phyloP scores from a whole-genome alignment of 35 echinoderm and acorn worm species.

The Antedon bifida region DNA sequence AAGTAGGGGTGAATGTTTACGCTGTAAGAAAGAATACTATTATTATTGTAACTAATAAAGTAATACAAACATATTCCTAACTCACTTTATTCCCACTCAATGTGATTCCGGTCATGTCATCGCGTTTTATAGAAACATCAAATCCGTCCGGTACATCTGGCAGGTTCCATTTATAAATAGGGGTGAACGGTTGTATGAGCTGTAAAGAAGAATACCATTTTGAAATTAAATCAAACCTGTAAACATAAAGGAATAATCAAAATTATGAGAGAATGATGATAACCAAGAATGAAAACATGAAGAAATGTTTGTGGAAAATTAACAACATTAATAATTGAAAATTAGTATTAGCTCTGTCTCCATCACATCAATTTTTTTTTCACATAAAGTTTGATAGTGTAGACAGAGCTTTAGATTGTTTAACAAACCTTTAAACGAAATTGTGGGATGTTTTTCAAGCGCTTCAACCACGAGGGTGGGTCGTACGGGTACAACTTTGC shows the following conservation, averaged over 20 bases:
- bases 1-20: too few species aligned
- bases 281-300: background rate
- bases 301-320: too few species aligned
- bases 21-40: too few species aligned
- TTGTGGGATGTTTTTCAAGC: background rate
- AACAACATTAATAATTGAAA: too few species aligned
- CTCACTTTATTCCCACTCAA: constrained; percentile 10
- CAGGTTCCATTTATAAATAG: constrained; percentile 5
- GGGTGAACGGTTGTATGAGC: background rate
- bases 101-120: constrained; percentile 10
- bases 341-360: too few species aligned
- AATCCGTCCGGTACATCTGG: background rate
- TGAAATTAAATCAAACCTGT: too few species aligned
- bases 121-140: background rate
- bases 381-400: too few species aligned
- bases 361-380: too few species aligned
- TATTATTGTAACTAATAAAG: too few species aligned
- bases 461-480: background rate
- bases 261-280: background rate
- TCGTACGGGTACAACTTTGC: background rate
- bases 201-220: background rate
- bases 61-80: background rate
- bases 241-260: background rate
- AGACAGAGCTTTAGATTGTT: too few species aligned
- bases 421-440: background rate